Base-by-base conservation (phyloP, 2,888 invertebrate genomes). In the Serripes groenlandicus region DNA sequence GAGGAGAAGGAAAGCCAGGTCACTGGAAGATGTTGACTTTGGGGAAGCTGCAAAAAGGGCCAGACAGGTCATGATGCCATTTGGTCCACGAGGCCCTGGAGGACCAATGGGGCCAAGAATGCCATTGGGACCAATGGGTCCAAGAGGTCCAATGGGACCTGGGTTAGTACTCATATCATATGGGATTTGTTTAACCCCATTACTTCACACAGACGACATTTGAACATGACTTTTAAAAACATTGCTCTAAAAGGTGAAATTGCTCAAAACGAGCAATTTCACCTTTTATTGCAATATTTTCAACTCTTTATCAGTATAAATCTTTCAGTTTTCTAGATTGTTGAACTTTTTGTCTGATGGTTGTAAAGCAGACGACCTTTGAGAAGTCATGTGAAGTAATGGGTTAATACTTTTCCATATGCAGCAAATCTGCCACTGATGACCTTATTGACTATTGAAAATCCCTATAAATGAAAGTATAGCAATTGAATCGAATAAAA, bases 1-100 rank as follows among this genome's bases (percentile, higher is more conserved):
- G 32, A 73, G 83, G 64, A 64, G 83, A 37, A 62, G 84, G 28
- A 78, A 81, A 49, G 79, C 81, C 23, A 88, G 82, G 35, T 92
- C 92, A 4, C 85, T 92, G 32, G 87, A 91, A 64, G 74, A 88
- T 58, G 90, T 92, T 9, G 90, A 92, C 72, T 92, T 92, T 86
- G 92, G 92, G n/a, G 91, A 92, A 52, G 92, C 92, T n/a, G 92
- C 90, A 15, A 90, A 89, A 72, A 85, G 91, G 72, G 87, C 89
- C 21, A 52, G 82, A 3, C 82, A 86, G 52, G 64, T 35, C 35
- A 30, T 74, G 2, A 80, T 86, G 73, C 84, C 85, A 56, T 68
- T 78, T 62, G 78, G 80, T 75, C 75, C 71, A 34, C 68, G 81
- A 73, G 74, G 83, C 69, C 75, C 85, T 35, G 54, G 56, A 42